These are phyloP conservation scores for Porites divaricata DNA, from an alignment of 92 coral and sea anemone genomes.

Conservation along the genomic window DNA sequence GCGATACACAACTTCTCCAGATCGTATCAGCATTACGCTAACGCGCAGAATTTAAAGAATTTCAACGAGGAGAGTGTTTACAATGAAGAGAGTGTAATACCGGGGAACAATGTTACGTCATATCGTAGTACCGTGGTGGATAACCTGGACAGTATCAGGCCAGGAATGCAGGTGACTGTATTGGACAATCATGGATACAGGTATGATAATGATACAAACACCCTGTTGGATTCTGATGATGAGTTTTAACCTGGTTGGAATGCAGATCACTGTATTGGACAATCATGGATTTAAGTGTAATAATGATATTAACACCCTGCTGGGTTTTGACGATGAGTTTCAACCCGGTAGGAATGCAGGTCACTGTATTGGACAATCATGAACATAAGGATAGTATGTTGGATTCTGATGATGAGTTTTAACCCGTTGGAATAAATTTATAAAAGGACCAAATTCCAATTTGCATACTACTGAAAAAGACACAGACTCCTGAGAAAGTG, in stretches of 20 bases:
- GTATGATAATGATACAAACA: slow-evolving; percentile 76
- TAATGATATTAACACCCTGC: slow-evolving; percentile 78
- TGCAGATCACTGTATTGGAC: slow-evolving; percentile 45
- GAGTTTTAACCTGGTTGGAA: slow-evolving; percentile 50
- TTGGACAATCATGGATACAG: slow-evolving; percentile 73
- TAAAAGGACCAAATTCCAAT: no score
- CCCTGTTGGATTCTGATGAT: slow-evolving; percentile 87
- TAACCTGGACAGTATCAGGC: slow-evolving; percentile 71
- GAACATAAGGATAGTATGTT: slow-evolving; percentile 66
- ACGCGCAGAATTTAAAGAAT: slow-evolving; percentile 73
- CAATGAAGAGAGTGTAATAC: slow-evolving; percentile 53
- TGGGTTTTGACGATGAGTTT: slow-evolving; percentile 90
- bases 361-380: slow-evolving; percentile 63
- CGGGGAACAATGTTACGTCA: slow-evolving; percentile 49
- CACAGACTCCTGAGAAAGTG: no score
- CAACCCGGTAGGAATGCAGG: slow-evolving; percentile 8
- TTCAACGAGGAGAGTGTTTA: slow-evolving; percentile 58
- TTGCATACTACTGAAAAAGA: no score
- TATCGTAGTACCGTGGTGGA: slow-evolving; percentile 83
- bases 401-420: slow-evolving; percentile 91
- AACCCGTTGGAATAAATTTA: background rate
- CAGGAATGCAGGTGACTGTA: slow-evolving; percentile 90
- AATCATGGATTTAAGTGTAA: slow-evolving; percentile 64
- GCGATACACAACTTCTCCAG: slow-evolving; percentile 99
- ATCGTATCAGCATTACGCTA: slow-evolving; percentile 93